Base-by-base conservation (phyloP, 2,888 invertebrate species). In the Trachelus iudaicus region DNA sequence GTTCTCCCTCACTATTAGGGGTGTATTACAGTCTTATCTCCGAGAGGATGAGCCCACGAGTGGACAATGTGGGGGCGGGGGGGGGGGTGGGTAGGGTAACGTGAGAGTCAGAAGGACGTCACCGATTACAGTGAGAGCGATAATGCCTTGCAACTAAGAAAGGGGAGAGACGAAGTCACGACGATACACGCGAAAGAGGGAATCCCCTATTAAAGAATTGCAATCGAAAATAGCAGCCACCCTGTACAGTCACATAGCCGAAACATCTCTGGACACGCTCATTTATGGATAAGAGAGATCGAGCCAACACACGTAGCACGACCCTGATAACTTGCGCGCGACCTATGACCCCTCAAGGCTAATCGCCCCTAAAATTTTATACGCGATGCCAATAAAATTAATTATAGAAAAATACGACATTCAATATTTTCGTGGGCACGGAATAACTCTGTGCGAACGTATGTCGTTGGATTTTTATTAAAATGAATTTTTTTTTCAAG, bases 1-100 rank as follows among this genome's bases (percentile, higher is more conserved):
- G 90, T 91, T 87, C 87, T 83, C 79, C 84, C 85, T 85, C 86
- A 87, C 87, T 87, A 90, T 90, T 89, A 89, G 88, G 86, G 87
- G 84, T 87, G 86, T 85, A 84, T 81, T 82, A 71, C 71, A 81
- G 84, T 85, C 85, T 85, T 85, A 84, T 87, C 85, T 34, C 15
- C 11, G 23, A n/a, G 9, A 13, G 3, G 30, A 23, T 13, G 30
- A 15, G 71, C 2, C 30, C 12, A 34, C 9, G 30, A 11, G 13
- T 9, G 71, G 71, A 34, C 71, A 33, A 6, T 33, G 11, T 12
- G 12, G 35, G 11, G 34, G 0, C 0, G 35, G 35, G 0, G 3
- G 34, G 11, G 2, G 11, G 3, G 11, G 11, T 0, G 1, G 3
- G 30, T 9, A 3, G 12, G 3, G 30, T 30, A 71, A 30, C 71